Evolutionary conservation across 2,113 vertebrate genomes (phyloP).

Genomic region (Sylvilagus bachmani): DNA sequence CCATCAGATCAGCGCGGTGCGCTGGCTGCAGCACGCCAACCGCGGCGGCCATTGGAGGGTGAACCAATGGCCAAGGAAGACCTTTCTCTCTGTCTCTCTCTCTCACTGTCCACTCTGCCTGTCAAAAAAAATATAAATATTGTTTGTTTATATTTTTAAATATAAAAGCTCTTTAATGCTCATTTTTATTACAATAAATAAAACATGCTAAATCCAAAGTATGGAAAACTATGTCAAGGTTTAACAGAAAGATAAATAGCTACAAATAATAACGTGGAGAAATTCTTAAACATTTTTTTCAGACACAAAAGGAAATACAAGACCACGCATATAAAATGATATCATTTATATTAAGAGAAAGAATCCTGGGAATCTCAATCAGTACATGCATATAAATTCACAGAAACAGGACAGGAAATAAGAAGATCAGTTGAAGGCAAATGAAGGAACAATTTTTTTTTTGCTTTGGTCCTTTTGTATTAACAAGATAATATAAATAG

Average conservation of each 20-base stretch:
- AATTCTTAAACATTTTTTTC: neutral
- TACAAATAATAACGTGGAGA: neutral
- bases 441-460: neutral
- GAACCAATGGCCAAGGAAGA: too few relatives aligned
- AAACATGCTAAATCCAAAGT: neutral
- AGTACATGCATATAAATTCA: neutral
- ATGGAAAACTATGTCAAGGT: neutral
- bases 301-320: neutral
- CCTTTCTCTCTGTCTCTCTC: too few relatives aligned
- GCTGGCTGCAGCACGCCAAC: too few relatives aligned
- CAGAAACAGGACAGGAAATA: neutral
- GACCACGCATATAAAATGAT: neutral
- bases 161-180: neutral
- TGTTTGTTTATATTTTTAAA: slow-evolving; percentile 12
- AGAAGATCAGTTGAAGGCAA: neutral
- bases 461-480: neutral
- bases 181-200: neutral
- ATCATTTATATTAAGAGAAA: neutral
- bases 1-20: too few relatives aligned
- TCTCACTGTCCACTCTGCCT: too few relatives aligned
- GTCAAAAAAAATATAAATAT: too few relatives aligned
- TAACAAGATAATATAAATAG: neutral
- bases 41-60: too few relatives aligned
- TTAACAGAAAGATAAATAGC: neutral
- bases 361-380: neutral